phyloP scores from a whole-genome alignment of 2,113 vertebrate species.

The Brachyistius frenatus region DNA sequence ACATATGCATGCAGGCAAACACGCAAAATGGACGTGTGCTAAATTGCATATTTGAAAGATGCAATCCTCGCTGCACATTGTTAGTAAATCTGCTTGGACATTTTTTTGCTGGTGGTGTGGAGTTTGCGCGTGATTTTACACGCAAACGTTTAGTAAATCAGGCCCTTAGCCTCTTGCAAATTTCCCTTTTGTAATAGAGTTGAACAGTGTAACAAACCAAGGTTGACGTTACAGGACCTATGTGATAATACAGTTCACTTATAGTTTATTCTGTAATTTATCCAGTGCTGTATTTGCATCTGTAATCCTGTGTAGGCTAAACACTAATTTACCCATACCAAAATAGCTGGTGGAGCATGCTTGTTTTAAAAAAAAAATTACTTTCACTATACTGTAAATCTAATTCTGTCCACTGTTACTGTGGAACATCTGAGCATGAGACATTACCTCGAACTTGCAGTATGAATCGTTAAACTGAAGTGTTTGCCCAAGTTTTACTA shows the following conservation, averaged over 20 bases:
- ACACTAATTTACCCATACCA: slow-evolving; percentile 29
- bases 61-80: no score
- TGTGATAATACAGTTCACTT: background rate
- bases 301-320: slow-evolving; percentile 30
- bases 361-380: slow-evolving; percentile 37
- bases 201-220: no score
- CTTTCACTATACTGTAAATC: slow-evolving; percentile 63
- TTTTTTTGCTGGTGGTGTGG: no score
- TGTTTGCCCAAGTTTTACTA: slow-evolving; percentile 63
- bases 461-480: slow-evolving; percentile 52
- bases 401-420: slow-evolving; percentile 13
- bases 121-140: no score
- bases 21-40: no score
- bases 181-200: no score
- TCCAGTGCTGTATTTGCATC: slow-evolving; percentile 24
- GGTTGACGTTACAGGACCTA: no score
- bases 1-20: no score
- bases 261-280: background rate
- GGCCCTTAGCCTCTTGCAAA: no score
- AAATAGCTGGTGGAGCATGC: slow-evolving; percentile 36
- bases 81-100: no score
- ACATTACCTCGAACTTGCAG: slow-evolving; percentile 37
- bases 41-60: no score
- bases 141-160: no score
- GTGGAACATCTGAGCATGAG: slow-evolving; percentile 46